Evolutionary conservation across 1,140 invertebrate genomes (phyloP), one percentile per base, ranked within the genome.

Genomic region (Muscidifurax raptorellus): DNA sequence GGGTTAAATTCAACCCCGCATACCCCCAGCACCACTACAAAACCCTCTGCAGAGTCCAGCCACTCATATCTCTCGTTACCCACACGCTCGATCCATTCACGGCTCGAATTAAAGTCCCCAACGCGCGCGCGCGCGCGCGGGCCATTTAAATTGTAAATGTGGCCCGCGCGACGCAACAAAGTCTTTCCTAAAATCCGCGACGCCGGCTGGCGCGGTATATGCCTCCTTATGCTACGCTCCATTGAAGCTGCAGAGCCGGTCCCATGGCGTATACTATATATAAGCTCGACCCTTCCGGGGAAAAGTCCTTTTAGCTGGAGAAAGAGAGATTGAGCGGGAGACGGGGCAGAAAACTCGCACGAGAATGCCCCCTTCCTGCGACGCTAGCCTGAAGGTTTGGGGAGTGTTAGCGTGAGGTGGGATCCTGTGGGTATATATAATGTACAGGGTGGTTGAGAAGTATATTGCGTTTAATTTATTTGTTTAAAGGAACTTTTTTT

Each of bases 141-240:
- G 69, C 28, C 52, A 75, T 82, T 82, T 82, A 82, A 82, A 82
- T 82, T 82, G 80, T 75, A 82, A 82, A 82, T 82, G n/a, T n/a
- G 74, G 22, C 22, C 40, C 18, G 10, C 22, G 52, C 52, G 6
- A 59, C 18, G 47, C 47, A 52, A 22, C 47, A 52, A 52, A 52
- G 47, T 52, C 15, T 52, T 12, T 52, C 47, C 74, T 36, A 75
- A 75, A 75, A 47, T 75, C 40, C 74, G 2, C 40, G 40, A 59
- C 22, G 52, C 40, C 5, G 15, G 3, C 71, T 15, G 15, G 5
- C 30, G 6, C 25, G 12, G 12, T 27, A 25, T 27, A 13, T 9
- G 15, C 30, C 28, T 72, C 69, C 69, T 32, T 30, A 9, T 36
- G n/a, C 15, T 64, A 1, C 22, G 59, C 15, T 36, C 52, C 28